Conservation (phyloP, 2,888 invertebrate genomes). For the Cryptus armator region DNA sequence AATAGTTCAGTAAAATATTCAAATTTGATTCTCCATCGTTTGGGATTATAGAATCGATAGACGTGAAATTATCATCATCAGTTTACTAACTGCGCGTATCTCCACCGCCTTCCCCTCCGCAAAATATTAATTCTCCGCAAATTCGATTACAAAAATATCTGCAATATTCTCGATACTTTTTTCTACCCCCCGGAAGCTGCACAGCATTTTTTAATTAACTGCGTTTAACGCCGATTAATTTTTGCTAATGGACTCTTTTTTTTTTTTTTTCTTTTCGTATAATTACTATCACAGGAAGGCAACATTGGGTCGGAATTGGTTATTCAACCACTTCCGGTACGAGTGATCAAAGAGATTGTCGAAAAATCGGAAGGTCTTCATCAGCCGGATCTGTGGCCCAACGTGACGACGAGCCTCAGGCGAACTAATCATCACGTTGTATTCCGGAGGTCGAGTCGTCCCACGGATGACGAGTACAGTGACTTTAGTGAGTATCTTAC, state of each 20-base stretch:
- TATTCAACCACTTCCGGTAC: constrained; percentile 93
- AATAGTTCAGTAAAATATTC: too few relatives aligned
- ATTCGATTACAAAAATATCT: too few relatives aligned
- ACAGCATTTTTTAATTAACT: too few relatives aligned
- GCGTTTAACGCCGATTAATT: neutral
- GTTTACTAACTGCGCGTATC: too few relatives aligned
- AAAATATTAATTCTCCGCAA: too few relatives aligned
- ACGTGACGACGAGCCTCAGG: constrained; percentile 84
- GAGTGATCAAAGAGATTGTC: constrained; percentile 86
- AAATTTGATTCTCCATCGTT: too few relatives aligned
- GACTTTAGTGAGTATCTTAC: constrained; percentile 91
- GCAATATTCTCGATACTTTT: neutral
- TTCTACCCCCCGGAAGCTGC: neutral
- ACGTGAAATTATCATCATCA: too few relatives aligned
- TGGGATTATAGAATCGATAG: too few relatives aligned
- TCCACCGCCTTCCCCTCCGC: too few relatives aligned
- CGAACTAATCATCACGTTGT: constrained; percentile 90
- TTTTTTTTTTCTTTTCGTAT: constrained; percentile 9
- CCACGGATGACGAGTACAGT: constrained; percentile 89
- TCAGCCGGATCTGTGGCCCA: constrained; percentile 80
- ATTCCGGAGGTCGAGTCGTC: constrained; percentile 88
- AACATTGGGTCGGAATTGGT: constrained; percentile 96
- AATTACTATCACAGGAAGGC: constrained; percentile 89
- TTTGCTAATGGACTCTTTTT: constrained; percentile 18
- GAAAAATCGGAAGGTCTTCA: constrained; percentile 76